phyloP scores from a whole-genome alignment of 2,113 vertebrate species.

The Thinocorus orbignyianus region DNA sequence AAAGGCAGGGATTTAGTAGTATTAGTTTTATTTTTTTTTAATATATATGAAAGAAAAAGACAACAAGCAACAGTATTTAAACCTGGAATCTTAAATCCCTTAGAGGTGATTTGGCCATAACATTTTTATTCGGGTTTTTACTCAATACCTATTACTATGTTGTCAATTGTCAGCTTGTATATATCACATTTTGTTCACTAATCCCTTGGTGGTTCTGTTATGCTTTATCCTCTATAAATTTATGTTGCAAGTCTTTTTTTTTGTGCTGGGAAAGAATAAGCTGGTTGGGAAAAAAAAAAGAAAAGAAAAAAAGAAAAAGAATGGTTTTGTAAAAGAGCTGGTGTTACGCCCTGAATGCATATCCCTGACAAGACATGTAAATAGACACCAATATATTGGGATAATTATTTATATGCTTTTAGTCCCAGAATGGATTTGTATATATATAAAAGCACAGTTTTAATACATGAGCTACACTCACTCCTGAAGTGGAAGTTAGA shows the following conservation, averaged over 20 bases:
- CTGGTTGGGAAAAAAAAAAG: neutral
- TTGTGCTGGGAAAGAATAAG: neutral
- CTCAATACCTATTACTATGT: neutral
- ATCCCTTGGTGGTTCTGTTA: neutral
- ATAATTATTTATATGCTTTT: neutral
- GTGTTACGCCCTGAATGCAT: neutral
- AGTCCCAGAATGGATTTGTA: neutral
- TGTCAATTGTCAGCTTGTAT: neutral
- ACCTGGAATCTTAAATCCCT: neutral
- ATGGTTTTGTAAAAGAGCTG: neutral
- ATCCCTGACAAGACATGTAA: neutral
- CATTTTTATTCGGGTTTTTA: neutral
- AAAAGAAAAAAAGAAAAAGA: neutral
- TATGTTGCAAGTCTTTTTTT: neutral
- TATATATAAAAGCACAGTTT: neutral
- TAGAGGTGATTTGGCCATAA: neutral
- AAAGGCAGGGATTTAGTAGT: neutral
- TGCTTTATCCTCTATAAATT: neutral
- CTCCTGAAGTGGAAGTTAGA: neutral
- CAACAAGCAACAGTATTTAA: neutral
- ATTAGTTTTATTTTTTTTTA: neutral
- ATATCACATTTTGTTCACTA: neutral
- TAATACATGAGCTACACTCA: neutral
- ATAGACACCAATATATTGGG: neutral
- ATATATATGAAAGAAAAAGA: neutral